Base-by-base conservation (phyloP, 2,888 invertebrate species). In the Tetranychus truncatus region DNA sequence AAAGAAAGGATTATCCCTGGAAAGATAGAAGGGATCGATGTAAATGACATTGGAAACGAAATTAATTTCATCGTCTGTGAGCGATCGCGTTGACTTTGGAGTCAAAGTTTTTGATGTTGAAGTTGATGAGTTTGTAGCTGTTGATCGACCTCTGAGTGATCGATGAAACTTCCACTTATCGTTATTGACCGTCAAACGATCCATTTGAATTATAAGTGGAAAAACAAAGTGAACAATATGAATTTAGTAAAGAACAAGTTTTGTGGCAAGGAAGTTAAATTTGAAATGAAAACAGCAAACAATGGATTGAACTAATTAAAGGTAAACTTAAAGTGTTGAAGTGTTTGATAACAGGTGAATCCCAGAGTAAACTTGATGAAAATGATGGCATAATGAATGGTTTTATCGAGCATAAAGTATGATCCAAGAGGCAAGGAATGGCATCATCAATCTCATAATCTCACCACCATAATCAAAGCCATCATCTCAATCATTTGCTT, bases 1-100 rank as follows among this genome's bases (percentile, higher is more conserved):
- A 88, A 97, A 99, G 87, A 99, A 99, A 11, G 96, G 94, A 85
- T 96, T 96, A 85, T 95, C 77, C 18, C 77, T 77, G 69, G 69
- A 20, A 21, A 69, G 69, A 24, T 20, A 24, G 4, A 24, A 69
- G 20, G 69, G 69, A 21, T 69, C 69, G 20, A 69, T n/a, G 20
- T 69, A 69, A 24, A 69, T 20, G 18, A 15, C 20, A 69, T 69
- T 69, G 20, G 7, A 20, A 21, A 69, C 69, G 34, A 69, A 69
- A 69, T 69, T 55, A 55, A 55, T 55, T 55, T 55, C 55, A 55
- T 55, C 55, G 55, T 55, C 55, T 55, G 9, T 55, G 0, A 15
- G 15, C 7, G 55, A 55, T 55, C 55, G 55, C 3, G 55, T 55
- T 15, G 55, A 9, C 6, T 15, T 9, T 15, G 55, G 55, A 15